Evolutionary conservation across 2,888 invertebrate species (phyloP).

Genomic region (Cremastinae sp.): DNA sequence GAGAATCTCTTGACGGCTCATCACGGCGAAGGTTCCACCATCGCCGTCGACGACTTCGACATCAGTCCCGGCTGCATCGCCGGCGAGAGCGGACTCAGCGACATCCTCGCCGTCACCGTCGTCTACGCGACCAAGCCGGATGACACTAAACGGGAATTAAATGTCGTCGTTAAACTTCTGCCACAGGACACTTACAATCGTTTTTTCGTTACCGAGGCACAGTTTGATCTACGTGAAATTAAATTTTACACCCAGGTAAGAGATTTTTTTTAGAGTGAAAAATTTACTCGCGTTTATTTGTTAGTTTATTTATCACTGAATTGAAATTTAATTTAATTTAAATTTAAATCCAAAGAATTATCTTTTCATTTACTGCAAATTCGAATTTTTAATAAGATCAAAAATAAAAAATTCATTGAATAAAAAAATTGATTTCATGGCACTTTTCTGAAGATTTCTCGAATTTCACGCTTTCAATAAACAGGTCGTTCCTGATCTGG

Average conservation of each 20-base stretch:
- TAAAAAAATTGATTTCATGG: no score
- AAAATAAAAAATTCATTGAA: no score
- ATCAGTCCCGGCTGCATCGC: conserved; percentile 84
- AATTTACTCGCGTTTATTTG: background rate
- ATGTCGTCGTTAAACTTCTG: conserved; percentile 87
- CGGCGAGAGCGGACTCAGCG: conserved; percentile 88
- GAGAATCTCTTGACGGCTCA: conserved; percentile 81
- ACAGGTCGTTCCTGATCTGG: conserved; percentile 87
- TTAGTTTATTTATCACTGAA: no score
- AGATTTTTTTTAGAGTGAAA: background rate
- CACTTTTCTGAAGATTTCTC: no score
- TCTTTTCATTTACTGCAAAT: no score
- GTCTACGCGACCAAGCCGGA: conserved; percentile 82
- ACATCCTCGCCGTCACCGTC: conserved; percentile 88
- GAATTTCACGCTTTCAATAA: background rate
- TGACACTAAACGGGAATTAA: conserved; percentile 78
- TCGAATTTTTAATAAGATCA: no score
- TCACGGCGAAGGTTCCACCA: conserved; percentile 77
- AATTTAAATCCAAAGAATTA: no score
- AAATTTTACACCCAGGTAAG: conserved; percentile 90
- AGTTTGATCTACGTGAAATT: conserved; percentile 91
- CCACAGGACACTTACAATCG: conserved; percentile 90
- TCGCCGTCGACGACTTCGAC: conserved; percentile 81
- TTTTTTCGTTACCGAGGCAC: conserved; percentile 90
- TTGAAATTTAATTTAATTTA: no score